Conservation (phyloP, 1,140 invertebrate species). For the Acromyrmex charruanus region DNA sequence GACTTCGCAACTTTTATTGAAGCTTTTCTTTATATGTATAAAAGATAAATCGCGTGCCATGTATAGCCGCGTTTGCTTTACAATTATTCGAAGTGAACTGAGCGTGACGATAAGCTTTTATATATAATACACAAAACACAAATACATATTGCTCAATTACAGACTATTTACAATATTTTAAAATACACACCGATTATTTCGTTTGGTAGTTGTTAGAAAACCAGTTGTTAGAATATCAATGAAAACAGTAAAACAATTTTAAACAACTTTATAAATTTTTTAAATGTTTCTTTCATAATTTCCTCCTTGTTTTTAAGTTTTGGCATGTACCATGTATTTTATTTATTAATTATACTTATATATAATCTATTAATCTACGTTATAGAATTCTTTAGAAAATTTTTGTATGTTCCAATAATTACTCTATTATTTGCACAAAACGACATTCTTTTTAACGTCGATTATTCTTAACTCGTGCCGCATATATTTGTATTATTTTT, state of each 20-base stretch:
- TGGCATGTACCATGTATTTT: not conserved
- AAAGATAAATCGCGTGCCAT: not conserved
- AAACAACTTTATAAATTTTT: not conserved
- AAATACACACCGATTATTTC: slow-evolving; percentile 1
- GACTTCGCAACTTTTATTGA: not conserved
- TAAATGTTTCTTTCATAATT: not conserved
- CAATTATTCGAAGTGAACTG: not conserved
- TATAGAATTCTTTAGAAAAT: not conserved
- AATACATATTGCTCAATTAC: not conserved
- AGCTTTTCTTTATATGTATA: not conserved
- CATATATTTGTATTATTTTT: not conserved
- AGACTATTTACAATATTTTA: not conserved
- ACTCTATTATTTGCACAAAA: not conserved
- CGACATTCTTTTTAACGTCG: not conserved
- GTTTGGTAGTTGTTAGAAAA: not conserved
- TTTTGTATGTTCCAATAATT: not conserved
- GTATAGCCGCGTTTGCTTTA: not conserved
- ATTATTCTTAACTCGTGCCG: not conserved
- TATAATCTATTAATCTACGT: not conserved
- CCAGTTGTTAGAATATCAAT: not conserved
- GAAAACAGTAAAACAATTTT: not conserved
- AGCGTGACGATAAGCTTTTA: slow-evolving; percentile 35
- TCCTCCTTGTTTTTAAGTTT: not conserved
- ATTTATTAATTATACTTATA: not conserved
- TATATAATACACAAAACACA: not conserved